Base-by-base conservation (phyloP, 2,888 invertebrate genomes). In the Clepsis dumicolana region DNA sequence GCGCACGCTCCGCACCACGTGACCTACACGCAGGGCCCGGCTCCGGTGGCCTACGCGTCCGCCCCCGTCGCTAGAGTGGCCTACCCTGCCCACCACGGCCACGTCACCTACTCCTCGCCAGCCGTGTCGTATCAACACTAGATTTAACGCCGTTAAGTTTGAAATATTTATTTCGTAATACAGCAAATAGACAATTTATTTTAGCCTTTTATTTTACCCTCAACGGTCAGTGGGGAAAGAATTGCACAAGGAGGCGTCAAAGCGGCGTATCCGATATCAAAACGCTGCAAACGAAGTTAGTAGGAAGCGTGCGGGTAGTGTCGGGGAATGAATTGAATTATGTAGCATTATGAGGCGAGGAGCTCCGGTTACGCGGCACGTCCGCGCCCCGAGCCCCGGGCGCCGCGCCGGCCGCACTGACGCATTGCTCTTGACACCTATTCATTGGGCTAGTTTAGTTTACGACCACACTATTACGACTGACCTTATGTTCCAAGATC, bases 311-410 rank as follows among this genome's bases (percentile, higher is more conserved):
- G 92, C 87, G 91, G 91, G 89, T 89, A 91, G 92, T 90, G 91
- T 90, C 85, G 91, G 91, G 88, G 90, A 90, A 91, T 89, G 91
- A 93, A 93, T 93, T 91, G 93, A 91, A 91, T 93, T 92, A 92
- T 86, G 91, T 90, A 88, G 85, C 91, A 88, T 93, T 92, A 92
- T 88, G 86, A 91, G 85, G 87, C 82, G 86, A 86, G 85, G 83
- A 83, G 89, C 88, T 91, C 91, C 84, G 81, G 89, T 91, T 90
- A 87, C 90, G 79, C 77, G 85, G 88, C 91, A 90, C 91, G 91
- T 90, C 85, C 84, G 81, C 77, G 80, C 79, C 86, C 87, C 68
- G 38, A 3, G 53, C 61, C 52, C 65, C 52, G 29, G 57, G 65
- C 21, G 65, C 85, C 75, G 65, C 21, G 65, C 85, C 75, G 77